Percentiles rank a stretch among this genome's conserved stretches.
phyloP scores from a whole-genome alignment of 2,888 invertebrate species.

The Mesopsocus fuscifrons region DNA sequence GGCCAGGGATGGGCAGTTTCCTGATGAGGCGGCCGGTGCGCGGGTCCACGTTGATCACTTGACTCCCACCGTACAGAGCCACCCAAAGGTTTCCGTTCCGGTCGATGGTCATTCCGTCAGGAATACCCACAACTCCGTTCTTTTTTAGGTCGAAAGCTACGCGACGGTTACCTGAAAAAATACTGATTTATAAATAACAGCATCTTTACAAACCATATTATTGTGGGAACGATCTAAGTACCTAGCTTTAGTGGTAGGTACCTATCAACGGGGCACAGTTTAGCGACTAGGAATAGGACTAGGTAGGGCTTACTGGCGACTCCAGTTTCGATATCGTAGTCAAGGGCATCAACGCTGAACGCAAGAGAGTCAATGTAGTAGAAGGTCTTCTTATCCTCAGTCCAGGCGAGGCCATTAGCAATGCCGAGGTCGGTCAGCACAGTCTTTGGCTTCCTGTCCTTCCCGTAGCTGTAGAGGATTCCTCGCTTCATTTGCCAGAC shows the following conservation, averaged over 20 bases:
- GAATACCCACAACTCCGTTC: constrained; percentile 28
- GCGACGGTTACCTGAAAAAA: constrained; percentile 34
- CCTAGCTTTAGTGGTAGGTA: too few relatives aligned
- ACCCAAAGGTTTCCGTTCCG: constrained; percentile 11
- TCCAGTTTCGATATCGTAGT: constrained; percentile 47
- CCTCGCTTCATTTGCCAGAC: constrained; percentile 3
- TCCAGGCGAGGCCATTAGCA: constrained; percentile 65
- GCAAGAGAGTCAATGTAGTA: constrained; percentile 14
- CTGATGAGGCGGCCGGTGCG: neutral
- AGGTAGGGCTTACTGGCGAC: too few relatives aligned
- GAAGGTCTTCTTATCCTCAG: constrained; percentile 12
- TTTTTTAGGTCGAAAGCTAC: constrained; percentile 33
- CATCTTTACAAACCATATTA: too few relatives aligned
- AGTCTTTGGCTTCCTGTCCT: constrained; percentile 16
- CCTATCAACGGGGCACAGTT: too few relatives aligned
- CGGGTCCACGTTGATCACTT: constrained; percentile 23
- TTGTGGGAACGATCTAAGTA: too few relatives aligned
- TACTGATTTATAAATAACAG: neutral
- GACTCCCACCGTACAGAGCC: constrained; percentile 40
- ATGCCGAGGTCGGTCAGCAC: constrained; percentile 31
- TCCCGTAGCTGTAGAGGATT: constrained; percentile 6
- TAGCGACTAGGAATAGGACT: too few relatives aligned
- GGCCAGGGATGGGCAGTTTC: neutral
- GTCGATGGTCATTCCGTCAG: constrained; percentile 44
- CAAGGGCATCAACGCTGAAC: constrained; percentile 30